These are phyloP conservation scores for Theropithecus gelada DNA, from an alignment of 2,113 vertebrate genomes.

Conservation along the genomic window DNA sequence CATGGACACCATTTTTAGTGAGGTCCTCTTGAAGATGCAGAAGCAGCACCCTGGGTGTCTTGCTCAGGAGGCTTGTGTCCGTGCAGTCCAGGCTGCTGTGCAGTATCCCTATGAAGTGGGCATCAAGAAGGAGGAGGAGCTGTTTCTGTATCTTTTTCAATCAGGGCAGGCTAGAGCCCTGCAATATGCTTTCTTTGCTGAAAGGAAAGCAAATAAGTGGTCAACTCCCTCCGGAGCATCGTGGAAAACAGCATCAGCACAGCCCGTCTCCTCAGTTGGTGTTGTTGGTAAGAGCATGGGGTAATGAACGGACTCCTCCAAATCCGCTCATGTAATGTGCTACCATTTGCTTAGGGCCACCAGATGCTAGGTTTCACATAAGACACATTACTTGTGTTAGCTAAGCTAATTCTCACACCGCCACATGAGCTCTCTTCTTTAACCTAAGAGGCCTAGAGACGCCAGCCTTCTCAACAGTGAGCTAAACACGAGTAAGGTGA, in stretches of 20 bases:
- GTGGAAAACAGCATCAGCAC: slow-evolving; percentile 87
- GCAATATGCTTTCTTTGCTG: slow-evolving; percentile 93
- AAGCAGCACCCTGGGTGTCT: slow-evolving; percentile 84
- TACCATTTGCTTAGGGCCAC: neutral
- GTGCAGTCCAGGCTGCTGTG: slow-evolving; percentile 87
- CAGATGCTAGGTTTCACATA: neutral
- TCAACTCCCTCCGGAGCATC: slow-evolving; percentile 85
- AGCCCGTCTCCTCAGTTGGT: slow-evolving; percentile 85
- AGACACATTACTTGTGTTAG: neutral
- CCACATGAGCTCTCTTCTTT: neutral
- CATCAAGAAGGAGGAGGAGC: slow-evolving; percentile 84
- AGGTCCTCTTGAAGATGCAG: slow-evolving; percentile 80
- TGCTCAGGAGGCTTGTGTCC: slow-evolving; percentile 90
- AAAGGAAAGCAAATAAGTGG: slow-evolving; percentile 88
- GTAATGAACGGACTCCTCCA: neutral
- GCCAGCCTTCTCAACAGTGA: neutral
- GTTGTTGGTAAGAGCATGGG: slow-evolving; percentile 89
- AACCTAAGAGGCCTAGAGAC: neutral
- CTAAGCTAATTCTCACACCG: neutral
- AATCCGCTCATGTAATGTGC: neutral
- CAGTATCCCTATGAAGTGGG: slow-evolving; percentile 86
- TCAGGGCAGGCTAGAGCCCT: slow-evolving; percentile 91
- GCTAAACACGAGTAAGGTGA: neutral
- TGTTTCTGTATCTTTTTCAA: slow-evolving; percentile 84
- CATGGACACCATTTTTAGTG: slow-evolving; percentile 84